Conservation (phyloP, 1,140 invertebrate genomes). For the Uloborus diversus region DNA sequence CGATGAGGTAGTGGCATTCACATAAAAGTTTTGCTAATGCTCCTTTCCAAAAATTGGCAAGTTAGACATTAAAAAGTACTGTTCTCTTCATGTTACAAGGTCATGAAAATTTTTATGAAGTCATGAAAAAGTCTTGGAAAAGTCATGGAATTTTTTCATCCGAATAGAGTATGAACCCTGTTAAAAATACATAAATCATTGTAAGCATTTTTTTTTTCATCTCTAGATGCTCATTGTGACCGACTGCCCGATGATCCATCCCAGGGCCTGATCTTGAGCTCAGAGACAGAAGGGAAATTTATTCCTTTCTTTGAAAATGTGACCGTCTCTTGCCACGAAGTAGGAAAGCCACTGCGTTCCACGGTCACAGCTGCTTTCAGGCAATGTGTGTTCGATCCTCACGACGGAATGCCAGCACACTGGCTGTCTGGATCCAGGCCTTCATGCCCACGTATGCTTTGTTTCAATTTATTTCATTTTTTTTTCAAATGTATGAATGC, state of each 20-base stretch:
- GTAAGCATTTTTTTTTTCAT: constrained; percentile 14
- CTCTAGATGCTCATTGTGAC: constrained; percentile 86
- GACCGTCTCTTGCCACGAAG: constrained; percentile 80
- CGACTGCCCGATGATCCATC: constrained; percentile 87
- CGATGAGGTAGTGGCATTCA: too few relatives aligned
- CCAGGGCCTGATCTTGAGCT: constrained; percentile 78
- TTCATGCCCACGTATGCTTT: constrained; percentile 74
- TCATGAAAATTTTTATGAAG: too few relatives aligned
- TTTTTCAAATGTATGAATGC: too few relatives aligned
- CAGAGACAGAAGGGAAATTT: constrained; percentile 80
- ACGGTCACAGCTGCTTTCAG: constrained; percentile 84
- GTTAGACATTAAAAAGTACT: too few relatives aligned
- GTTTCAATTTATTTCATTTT: not conserved
- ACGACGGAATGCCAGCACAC: constrained; percentile 85
- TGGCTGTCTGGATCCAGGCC: constrained; percentile 89
- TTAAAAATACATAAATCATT: too few relatives aligned
- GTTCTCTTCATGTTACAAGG: too few relatives aligned
- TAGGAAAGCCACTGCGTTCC: constrained; percentile 79
- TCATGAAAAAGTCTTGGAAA: too few relatives aligned
- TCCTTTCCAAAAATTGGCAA: too few relatives aligned
- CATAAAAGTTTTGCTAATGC: too few relatives aligned
- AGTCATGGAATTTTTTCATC: too few relatives aligned
- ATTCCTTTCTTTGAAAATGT: constrained; percentile 91
- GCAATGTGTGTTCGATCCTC: constrained; percentile 95
- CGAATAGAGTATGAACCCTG: too few relatives aligned